Conservation (phyloP, 2,113 vertebrate species). For the Channa argus region DNA sequence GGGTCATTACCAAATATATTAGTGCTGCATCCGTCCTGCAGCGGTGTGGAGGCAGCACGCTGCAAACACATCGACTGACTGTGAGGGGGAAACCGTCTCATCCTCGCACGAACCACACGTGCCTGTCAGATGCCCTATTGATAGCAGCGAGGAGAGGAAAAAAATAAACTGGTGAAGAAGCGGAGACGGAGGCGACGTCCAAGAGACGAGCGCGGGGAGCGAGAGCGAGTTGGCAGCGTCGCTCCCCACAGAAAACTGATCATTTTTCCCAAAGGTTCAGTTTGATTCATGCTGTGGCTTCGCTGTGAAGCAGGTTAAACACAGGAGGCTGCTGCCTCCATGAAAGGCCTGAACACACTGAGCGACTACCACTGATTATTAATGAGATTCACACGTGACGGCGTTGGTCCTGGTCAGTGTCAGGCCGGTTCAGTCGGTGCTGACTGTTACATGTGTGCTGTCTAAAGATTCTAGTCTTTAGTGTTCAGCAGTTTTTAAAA, state of each 20-base stretch:
- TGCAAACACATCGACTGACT: neutral
- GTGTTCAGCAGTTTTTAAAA: too few species aligned
- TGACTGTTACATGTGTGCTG: too few species aligned
- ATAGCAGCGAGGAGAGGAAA: conserved; percentile 36
- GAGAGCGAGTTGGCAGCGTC: conserved; percentile 35
- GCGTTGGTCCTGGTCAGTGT: too few species aligned
- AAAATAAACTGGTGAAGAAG: conserved; percentile 26
- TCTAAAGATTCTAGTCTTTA: too few species aligned
- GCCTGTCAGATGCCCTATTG: conserved; percentile 51
- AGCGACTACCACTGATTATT: too few species aligned
- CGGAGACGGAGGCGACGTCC: conserved; percentile 18
- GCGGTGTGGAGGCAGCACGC: neutral
- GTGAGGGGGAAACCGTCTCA: neutral
- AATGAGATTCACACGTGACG: too few species aligned
- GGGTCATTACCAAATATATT: conserved; percentile 51
- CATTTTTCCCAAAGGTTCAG: neutral
- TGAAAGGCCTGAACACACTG: too few species aligned
- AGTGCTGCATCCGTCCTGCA: neutral
- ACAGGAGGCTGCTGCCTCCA: neutral
- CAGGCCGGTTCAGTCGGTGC: too few species aligned
- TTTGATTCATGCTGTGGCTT: neutral
- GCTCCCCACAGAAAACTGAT: conserved; percentile 3
- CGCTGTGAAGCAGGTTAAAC: neutral
- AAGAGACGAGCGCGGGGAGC: conserved; percentile 1
- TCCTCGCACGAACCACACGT: conserved; percentile 5